A percentile compares a stretch with the other conserved stretches of the same genome.
These are phyloP conservation scores for Notodonta ziczac DNA, from an alignment of 2,888 invertebrate species.

Conservation along the genomic window DNA sequence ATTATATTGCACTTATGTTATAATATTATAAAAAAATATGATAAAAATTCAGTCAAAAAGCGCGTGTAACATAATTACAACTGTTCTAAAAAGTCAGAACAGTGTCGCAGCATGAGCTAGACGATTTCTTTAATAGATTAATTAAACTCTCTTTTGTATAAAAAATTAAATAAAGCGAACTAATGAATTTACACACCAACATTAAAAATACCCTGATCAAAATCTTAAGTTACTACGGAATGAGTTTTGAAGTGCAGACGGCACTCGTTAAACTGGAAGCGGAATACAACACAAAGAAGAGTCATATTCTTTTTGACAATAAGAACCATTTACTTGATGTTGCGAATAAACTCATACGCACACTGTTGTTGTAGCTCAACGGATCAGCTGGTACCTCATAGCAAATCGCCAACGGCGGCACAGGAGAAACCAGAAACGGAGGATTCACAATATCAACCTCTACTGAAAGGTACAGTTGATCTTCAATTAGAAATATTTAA, in stretches of 20 bases:
- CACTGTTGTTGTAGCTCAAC: conserved; percentile 66
- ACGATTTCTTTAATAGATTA: conserved; percentile 12
- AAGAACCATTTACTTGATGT: conserved; percentile 23
- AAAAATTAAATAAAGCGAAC: neutral
- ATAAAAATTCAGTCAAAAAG: conserved; percentile 29
- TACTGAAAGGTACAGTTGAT: conserved; percentile 70
- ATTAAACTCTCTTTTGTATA: neutral
- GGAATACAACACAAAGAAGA: no score
- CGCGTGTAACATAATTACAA: conserved; percentile 33
- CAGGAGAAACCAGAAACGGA: conserved; percentile 64
- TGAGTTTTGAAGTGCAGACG: no score
- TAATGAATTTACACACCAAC: neutral
- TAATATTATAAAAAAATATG: conserved; percentile 4
- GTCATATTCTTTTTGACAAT: neutral
- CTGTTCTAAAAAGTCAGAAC: conserved; percentile 54
- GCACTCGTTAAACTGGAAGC: no score
- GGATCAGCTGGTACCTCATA: conserved; percentile 77
- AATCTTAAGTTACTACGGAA: no score
- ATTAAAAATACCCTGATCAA: neutral
- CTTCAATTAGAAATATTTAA: neutral
- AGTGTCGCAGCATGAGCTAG: conserved; percentile 49
- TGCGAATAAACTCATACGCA: conserved; percentile 9
- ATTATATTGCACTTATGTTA: neutral
- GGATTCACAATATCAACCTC: conserved; percentile 82
- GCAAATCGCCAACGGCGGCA: conserved; percentile 77